Evolutionary conservation across 2,797 vertebrate species (phyloP).

Genomic region (Lacerta viridis): DNA sequence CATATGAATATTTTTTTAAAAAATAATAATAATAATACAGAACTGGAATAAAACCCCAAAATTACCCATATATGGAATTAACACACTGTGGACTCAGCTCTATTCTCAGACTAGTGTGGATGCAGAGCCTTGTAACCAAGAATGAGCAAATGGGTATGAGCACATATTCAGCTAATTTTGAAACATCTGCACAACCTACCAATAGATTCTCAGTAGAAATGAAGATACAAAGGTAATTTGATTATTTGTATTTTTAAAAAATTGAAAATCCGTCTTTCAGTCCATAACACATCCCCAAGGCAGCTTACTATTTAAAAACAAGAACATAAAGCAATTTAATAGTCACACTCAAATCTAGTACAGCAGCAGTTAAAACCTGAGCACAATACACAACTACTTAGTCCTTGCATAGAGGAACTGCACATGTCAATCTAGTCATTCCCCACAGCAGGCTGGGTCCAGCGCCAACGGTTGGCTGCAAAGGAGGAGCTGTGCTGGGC

Average conservation of each 20-base stretch:
- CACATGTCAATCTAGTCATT: too few relatives aligned
- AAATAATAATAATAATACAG: conserved; percentile 48
- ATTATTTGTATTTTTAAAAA: neutral
- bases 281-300: neutral
- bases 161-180: conserved; percentile 1
- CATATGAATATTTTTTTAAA: conserved; percentile 10
- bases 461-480: too few relatives aligned
- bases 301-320: neutral
- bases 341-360: neutral
- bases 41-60: conserved; percentile 34
- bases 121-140: neutral
- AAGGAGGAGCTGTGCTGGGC: too few relatives aligned
- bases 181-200: neutral
- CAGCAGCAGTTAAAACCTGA: neutral
- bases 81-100: neutral
- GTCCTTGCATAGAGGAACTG: too few relatives aligned
- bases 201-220: too few relatives aligned
- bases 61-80: conserved; percentile 47
- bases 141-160: neutral
- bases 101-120: neutral
- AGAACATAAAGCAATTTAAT: neutral
- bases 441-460: too few relatives aligned
- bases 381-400: neutral
- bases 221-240: neutral
- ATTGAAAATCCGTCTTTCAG: neutral